Base-by-base conservation (phyloP, 1,140 invertebrate genomes). In the Drosophila repletoides region DNA sequence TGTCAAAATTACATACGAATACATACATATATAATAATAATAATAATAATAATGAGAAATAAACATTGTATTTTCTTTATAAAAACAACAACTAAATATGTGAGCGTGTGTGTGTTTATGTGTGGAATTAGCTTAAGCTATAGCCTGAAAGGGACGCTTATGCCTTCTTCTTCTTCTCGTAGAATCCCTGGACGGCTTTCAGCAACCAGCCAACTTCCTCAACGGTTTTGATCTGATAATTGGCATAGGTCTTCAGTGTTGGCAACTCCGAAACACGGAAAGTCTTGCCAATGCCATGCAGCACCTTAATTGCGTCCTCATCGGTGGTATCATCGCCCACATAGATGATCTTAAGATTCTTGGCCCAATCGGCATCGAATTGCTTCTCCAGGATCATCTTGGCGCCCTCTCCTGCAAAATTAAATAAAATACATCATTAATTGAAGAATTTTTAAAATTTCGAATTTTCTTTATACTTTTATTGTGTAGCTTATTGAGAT, bases 341-440 rank as follows among this genome's bases (percentile, higher is more conserved):
- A 80, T 97, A 97, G 76, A 98, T 95, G 76, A 97, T 96, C 68
- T 96, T 93, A 59, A 97, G 95, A 48, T 96, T 93, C 91, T 97
- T 96, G 77, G 94, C 95, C 96, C 97, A 98, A 88, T 97, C 96
- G 3, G 97, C 92, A 14, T 96, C 96, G 90, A 97, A 97, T 0
- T 96, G 94, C 9, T 96, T 97, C 63, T 96, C 93, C 43, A 97
- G 90, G 72, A 97, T 97, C 90, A 97, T 97, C 76, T 97, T 96
- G 2, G 95, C 96, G 28, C 96, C 97, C 60, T 96, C 93, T 72
- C 95, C 92, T 93, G 43, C 0, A 86, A 80, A 71, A 2, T 29
- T 0, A 4, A 34, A 36, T 2, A 22, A 5, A 3, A 51, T 22
- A 17, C 17, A 29, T 3, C 15, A 33, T 58, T 5, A 22, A 21